A percentile compares a stretch with the other conserved stretches of the same genome.
Conservation (phyloP, 2,888 invertebrate genomes). For the Elgonia sp. region DNA sequence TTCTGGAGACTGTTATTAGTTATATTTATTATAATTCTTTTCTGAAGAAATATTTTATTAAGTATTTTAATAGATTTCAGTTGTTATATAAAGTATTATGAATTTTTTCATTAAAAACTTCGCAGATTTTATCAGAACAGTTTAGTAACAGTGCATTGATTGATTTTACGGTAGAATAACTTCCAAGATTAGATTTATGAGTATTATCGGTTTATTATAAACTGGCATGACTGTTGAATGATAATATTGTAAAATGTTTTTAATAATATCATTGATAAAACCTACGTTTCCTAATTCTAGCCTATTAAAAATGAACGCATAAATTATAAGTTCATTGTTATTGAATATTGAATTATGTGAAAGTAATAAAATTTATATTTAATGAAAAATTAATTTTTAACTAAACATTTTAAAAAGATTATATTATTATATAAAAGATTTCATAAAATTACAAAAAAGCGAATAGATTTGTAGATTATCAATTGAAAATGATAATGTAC, state of each 20-base stretch:
- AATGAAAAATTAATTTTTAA: too few species aligned
- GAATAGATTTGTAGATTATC: neutral
- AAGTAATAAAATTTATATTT: neutral
- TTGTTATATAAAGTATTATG: neutral
- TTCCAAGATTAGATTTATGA: slow-evolving; percentile 12
- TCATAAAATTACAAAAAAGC: neutral
- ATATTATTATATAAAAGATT: neutral
- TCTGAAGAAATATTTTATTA: too few species aligned
- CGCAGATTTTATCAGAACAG: neutral
- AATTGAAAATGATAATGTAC: neutral
- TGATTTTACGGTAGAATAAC: slow-evolving; percentile 15
- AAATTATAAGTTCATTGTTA: too few species aligned
- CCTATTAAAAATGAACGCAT: too few species aligned
- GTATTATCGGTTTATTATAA: slow-evolving; percentile 5
- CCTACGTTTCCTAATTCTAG: too few species aligned
- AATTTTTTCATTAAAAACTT: neutral
- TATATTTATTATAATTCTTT: too few species aligned
- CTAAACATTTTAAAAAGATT: too few species aligned
- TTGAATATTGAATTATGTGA: too few species aligned
- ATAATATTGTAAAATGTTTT: slow-evolving; percentile 1
- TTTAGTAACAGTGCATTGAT: neutral
- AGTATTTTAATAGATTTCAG: too few species aligned
- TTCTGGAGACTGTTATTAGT: too few species aligned
- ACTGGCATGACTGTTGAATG: neutral
- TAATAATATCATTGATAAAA: neutral